phyloP scores from a whole-genome alignment of 2,888 invertebrate species.

The Lagria hirta region DNA sequence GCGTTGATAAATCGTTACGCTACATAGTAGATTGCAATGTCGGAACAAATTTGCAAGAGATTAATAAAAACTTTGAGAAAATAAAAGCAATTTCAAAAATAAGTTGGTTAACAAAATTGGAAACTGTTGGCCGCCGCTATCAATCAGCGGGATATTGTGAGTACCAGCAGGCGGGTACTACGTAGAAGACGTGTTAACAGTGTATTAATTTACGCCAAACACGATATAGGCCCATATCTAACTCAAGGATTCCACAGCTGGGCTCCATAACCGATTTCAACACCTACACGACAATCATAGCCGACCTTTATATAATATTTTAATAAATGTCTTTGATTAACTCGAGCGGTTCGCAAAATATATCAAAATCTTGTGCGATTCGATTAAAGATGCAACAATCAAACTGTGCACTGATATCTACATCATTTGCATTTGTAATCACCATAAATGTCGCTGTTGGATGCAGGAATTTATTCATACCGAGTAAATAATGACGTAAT shows the following conservation, averaged over 20 bases:
- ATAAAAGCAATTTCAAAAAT: constrained; percentile 3
- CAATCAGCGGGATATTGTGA: constrained; percentile 30
- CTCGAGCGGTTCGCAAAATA: constrained; percentile 15
- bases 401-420: constrained; percentile 13
- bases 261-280: constrained; percentile 23
- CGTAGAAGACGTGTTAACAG: constrained; percentile 41
- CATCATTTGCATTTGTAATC: constrained; percentile 29
- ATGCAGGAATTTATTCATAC: constrained; percentile 19
- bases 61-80: constrained; percentile 5
- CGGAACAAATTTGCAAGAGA: constrained; percentile 6
- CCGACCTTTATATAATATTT: constrained; percentile 10
- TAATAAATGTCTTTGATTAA: constrained; percentile 7
- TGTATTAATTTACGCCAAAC: constrained; percentile 45
- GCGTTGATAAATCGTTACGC: constrained; percentile 4
- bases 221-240: constrained; percentile 44
- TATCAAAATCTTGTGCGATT: constrained; percentile 18
- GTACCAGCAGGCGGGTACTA: constrained; percentile 39
- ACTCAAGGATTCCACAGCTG: constrained; percentile 28
- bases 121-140: constrained; percentile 25
- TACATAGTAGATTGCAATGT: constrained; percentile 5
- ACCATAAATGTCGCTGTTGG: constrained; percentile 25
- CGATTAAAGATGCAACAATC: constrained; percentile 22
- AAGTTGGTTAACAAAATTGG: constrained; percentile 25
- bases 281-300: constrained; percentile 25
- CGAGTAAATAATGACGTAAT: constrained; percentile 22